These are phyloP conservation scores for Rhipidura dahli DNA, from an alignment of 2,113 vertebrate genomes.

Conservation along the genomic window DNA sequence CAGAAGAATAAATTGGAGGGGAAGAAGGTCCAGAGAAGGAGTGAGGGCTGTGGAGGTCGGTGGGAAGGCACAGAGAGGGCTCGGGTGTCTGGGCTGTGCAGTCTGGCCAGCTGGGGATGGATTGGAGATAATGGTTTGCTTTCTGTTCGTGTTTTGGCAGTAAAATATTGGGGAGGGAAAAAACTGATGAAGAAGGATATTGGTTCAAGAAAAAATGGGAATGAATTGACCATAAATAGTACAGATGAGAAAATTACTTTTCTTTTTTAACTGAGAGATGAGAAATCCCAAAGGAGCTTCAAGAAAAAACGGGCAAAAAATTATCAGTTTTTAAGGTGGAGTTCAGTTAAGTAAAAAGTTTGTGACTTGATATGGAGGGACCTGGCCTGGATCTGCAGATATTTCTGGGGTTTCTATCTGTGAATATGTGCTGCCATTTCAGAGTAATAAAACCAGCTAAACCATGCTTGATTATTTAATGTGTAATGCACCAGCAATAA, in stretches of 20 bases:
- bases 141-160: neutral
- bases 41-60: neutral
- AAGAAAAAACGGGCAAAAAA: neutral
- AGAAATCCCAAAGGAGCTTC: neutral
- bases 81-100: neutral
- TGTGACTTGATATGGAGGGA: neutral
- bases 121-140: neutral
- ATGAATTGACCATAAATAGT: neutral
- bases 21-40: neutral
- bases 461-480: fast-evolving
- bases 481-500: neutral
- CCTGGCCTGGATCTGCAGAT: neutral
- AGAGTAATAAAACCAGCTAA: neutral
- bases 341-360: neutral
- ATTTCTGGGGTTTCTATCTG: neutral
- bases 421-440: neutral
- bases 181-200: neutral
- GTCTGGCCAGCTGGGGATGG: neutral
- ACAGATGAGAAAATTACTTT: neutral
- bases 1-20: neutral
- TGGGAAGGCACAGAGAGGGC: neutral
- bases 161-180: neutral
- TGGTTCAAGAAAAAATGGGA: neutral
- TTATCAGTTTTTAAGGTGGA: neutral
- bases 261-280: neutral